phyloP scores from a whole-genome alignment of 2,113 vertebrate species.

The Montifringilla adamsi region DNA sequence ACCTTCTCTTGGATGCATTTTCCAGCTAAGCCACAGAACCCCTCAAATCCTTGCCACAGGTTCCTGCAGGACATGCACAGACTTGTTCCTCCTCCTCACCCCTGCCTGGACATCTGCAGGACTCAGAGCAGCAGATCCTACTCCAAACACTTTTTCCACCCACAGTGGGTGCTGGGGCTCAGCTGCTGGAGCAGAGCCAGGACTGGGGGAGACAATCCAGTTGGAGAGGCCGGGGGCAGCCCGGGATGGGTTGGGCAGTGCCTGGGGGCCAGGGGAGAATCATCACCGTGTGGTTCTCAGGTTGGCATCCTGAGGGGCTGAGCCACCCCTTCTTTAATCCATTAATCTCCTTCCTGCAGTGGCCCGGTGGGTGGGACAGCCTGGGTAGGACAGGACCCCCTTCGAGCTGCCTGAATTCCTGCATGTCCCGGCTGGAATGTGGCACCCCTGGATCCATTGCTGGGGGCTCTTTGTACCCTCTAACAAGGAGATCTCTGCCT shows the following conservation, averaged over 20 bases:
- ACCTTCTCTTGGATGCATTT: not conserved
- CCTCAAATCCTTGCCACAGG: not conserved
- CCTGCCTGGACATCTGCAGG: not conserved
- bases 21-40: not conserved
- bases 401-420: accelerated
- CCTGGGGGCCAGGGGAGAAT: not conserved
- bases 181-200: not conserved
- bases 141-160: not conserved
- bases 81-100: constrained; percentile 21
- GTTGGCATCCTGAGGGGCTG: not conserved
- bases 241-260: not conserved
- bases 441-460: not conserved
- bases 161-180: accelerated
- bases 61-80: not conserved
- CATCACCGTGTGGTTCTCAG: accelerated
- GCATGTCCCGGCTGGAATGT: not conserved
- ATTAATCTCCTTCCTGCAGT: accelerated
- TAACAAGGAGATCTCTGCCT: not conserved
- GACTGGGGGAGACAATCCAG: accelerated
- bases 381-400: not conserved
- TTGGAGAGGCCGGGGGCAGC: accelerated
- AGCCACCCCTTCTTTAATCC: not conserved
- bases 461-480: not conserved
- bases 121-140: not conserved
- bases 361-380: not conserved